Percentiles rank a stretch among this genome's conserved stretches.
Conservation (phyloP, 2,888 invertebrate species). For the Eurytoma californica region DNA sequence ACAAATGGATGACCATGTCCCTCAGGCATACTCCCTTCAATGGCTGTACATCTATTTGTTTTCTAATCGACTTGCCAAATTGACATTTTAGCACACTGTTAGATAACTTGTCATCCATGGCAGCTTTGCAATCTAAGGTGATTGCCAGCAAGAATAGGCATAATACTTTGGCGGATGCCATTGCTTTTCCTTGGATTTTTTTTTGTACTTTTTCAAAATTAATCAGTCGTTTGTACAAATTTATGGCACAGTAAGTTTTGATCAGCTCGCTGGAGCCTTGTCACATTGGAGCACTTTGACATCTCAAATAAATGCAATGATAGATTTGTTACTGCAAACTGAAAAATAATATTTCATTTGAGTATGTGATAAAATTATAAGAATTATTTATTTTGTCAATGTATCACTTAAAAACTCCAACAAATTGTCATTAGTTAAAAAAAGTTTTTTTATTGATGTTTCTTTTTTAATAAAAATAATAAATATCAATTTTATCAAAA, state of each 20-base stretch:
- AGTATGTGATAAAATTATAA: no score
- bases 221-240: slow-evolving; percentile 32
- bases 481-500: no score
- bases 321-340: no score
- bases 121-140: slow-evolving; percentile 16
- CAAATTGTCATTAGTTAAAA: no score
- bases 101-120: slow-evolving; percentile 51
- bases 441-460: no score
- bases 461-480: no score
- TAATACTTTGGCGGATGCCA: slow-evolving; percentile 15
- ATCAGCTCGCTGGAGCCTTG: slow-evolving; percentile 18
- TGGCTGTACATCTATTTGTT: slow-evolving; percentile 70
- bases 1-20: slow-evolving; percentile 68
- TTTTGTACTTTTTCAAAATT: background rate
- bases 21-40: slow-evolving; percentile 70
- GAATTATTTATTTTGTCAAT: no score
- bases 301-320: background rate
- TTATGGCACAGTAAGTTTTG: slow-evolving; percentile 14
- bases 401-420: no score
- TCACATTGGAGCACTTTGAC: background rate
- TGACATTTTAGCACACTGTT: slow-evolving; percentile 64
- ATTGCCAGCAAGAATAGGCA: slow-evolving; percentile 23
- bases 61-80: slow-evolving; percentile 66
- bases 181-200: slow-evolving; percentile 16
- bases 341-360: no score